Evolutionary conservation across 2,888 invertebrate genomes (phyloP).

Genomic region (Pyrochroa serraticornis): DNA sequence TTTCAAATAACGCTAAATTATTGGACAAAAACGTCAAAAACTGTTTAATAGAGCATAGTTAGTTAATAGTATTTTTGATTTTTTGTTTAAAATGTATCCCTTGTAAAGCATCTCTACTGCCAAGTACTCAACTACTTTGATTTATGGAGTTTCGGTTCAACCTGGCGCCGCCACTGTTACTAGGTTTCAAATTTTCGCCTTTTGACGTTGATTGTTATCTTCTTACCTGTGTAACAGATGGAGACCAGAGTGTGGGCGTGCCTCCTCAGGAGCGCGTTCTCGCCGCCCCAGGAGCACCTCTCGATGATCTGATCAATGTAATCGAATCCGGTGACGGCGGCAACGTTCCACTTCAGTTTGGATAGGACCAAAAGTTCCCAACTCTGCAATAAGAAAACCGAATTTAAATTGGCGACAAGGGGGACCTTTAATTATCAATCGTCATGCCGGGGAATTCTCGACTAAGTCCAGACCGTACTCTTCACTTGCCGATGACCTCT

Average conservation of each 20-base stretch:
- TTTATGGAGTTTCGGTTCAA: too few relatives aligned
- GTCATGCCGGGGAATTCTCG: not conserved
- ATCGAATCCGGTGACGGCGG: conserved; percentile 80
- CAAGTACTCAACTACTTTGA: too few relatives aligned
- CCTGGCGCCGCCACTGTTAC: too few relatives aligned
- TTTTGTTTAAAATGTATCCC: too few relatives aligned
- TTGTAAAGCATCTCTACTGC: too few relatives aligned
- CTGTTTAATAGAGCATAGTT: too few relatives aligned
- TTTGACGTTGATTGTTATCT: not conserved
- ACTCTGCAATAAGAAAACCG: conserved; percentile 62
- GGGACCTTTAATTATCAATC: conserved; percentile 18
- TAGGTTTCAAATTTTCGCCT: too few relatives aligned
- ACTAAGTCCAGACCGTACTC: too few relatives aligned
- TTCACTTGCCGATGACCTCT: conserved; percentile 7
- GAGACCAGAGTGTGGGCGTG: conserved; percentile 80
- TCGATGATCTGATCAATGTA: conserved; percentile 81
- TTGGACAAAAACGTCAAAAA: too few relatives aligned
- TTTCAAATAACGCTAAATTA: too few relatives aligned
- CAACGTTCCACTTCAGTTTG: conserved; percentile 80
- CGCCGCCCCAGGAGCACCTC: conserved; percentile 67
- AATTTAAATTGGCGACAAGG: conserved; percentile 12
- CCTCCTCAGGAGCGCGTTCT: conserved; percentile 67
- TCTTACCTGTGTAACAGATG: conserved; percentile 77
- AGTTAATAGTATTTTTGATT: too few relatives aligned
- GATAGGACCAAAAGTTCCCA: conserved; percentile 81